These are phyloP conservation scores for Meghimatium bilineatum DNA, from an alignment of 2,888 invertebrate species.

Conservation along the genomic window DNA sequence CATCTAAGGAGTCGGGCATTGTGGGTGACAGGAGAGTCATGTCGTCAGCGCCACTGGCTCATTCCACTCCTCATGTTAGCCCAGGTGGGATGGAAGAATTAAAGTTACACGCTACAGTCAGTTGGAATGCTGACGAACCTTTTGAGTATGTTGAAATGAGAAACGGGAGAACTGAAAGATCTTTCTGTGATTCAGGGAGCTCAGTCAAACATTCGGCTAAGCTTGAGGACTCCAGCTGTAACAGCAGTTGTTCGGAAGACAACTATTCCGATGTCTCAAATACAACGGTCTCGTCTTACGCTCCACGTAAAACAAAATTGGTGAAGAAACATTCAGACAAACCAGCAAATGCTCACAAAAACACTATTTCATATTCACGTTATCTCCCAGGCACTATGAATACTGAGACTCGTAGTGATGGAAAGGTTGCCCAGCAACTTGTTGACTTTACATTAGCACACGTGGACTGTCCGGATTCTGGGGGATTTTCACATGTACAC, in stretches of 20 bases:
- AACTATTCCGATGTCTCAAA: conserved; percentile 39
- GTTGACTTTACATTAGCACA: neutral
- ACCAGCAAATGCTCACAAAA: neutral
- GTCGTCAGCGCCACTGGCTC: conserved; percentile 38
- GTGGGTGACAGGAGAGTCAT: conserved; percentile 1
- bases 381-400: neutral
- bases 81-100: conserved; percentile 29
- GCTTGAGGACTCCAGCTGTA: conserved; percentile 26
- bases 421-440: neutral
- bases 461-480: neutral
- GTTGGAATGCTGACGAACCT: conserved; percentile 39
- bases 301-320: conserved; percentile 17
- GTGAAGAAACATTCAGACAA: conserved; percentile 23
- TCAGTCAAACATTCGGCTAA: neutral
- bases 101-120: conserved; percentile 6
- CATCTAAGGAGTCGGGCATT: neutral
- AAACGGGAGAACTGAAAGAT: neutral
- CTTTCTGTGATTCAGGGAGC: neutral
- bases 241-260: conserved; percentile 41
- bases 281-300: conserved; percentile 3
- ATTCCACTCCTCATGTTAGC: conserved; percentile 45
- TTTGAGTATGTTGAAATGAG: neutral
- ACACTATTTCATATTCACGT: neutral
- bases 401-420: neutral
- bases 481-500: neutral